Conservation (phyloP, 1,140 invertebrate species). For the Nomia melanderi region DNA sequence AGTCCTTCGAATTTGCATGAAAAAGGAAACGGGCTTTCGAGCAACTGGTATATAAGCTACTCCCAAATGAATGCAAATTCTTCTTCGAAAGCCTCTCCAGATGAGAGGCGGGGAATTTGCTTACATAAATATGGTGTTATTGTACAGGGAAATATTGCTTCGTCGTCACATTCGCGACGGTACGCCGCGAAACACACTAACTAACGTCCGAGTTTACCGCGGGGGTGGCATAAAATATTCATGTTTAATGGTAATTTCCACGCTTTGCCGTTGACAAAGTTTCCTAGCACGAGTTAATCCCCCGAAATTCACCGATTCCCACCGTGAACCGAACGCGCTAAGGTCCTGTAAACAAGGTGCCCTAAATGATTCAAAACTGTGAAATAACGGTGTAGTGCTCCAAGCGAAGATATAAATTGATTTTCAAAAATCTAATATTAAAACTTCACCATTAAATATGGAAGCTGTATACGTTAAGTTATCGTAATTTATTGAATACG, state of each 20-base stretch:
- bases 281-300: slow-evolving; percentile 30
- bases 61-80: slow-evolving; percentile 72
- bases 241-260: slow-evolving; percentile 48
- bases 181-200: slow-evolving; percentile 39
- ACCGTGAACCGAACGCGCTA: not conserved
- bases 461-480: no score
- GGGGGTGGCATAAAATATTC: slow-evolving; percentile 52
- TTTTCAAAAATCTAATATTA: no score
- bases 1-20: slow-evolving; percentile 68
- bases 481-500: no score
- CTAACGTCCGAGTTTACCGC: slow-evolving; percentile 39
- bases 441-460: no score
- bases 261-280: slow-evolving; percentile 19
- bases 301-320: slow-evolving; percentile 24
- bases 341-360: slow-evolving; percentile 2
- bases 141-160: slow-evolving; percentile 62
- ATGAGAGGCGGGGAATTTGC: slow-evolving; percentile 63
- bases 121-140: slow-evolving; percentile 69
- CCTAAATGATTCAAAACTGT: not conserved
- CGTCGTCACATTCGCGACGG: slow-evolving; percentile 34
- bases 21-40: slow-evolving; percentile 63
- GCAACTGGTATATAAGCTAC: slow-evolving; percentile 70
- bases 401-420: not conserved
- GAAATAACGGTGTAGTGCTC: not conserved
- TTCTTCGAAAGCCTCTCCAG: slow-evolving; percentile 63